Evolutionary conservation across 2,888 invertebrate genomes (phyloP), one percentile per base, ranked within the genome.

Genomic region (Meandrusa payeni): DNA sequence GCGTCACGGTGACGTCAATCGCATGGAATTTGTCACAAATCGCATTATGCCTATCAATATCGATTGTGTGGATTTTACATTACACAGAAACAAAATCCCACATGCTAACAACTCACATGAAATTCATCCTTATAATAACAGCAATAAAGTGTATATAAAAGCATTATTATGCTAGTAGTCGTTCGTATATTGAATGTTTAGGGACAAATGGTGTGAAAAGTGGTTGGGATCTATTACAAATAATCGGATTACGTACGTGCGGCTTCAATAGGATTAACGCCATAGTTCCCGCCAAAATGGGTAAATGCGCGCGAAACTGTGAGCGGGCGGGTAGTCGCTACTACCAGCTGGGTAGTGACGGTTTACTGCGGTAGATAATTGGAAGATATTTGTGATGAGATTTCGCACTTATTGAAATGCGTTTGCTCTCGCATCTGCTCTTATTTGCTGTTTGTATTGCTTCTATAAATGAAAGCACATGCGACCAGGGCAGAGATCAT

Each of bases 211-310:
- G 64, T 59, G 67, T 67, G 69, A 68, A 69, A 78, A 80, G 75
- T 75, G 65, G 57, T 61, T 48, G 61, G 72, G 76, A 83, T 83
- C 77, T 71, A 75, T 82, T 80, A 79, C 81, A 58, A 55, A 51
- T 82, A 83, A 83, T 75, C 82, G 67, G 82, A 69, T 83, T 79
- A 76, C 39, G 53, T 62, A 76, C 76, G 79, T 74, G 79, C 60
- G 59, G 52, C 55, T 52, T 71, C 72, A 72, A 77, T 77, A 57
- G 76, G 70, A 69, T 73, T 69, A 69, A 36, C 10, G 32, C 13
- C 26, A 37, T 33, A 34, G 41, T 31, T 24, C 12, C 33, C 41
- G 41, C 41, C 24, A 20, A 45, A 51, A 51, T 52, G 49, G 50
- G 42, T 46, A 50, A 47, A 47, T 52, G 48, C 52, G 52, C 46